Evolutionary conservation across 2,888 invertebrate species (phyloP).

Genomic region (Selenia dentaria): DNA sequence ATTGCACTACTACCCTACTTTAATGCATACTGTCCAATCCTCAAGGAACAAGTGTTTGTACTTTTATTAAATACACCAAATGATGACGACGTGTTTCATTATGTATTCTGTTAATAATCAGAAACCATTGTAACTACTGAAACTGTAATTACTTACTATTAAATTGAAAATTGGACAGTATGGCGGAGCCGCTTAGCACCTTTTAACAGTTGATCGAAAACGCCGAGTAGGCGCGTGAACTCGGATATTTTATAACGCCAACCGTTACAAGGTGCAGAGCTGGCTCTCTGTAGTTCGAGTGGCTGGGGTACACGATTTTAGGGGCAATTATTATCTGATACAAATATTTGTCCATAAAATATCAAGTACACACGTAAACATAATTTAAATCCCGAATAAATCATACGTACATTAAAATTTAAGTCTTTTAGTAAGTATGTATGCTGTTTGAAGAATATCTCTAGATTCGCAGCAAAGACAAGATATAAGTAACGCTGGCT

Average conservation of each 20-base stretch:
- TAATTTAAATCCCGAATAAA: constrained; percentile 34
- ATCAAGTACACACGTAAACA: constrained; percentile 25
- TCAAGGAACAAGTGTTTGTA: too few species aligned
- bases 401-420: constrained; percentile 34
- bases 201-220: constrained; percentile 36
- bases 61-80: too few species aligned
- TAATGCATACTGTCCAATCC: constrained; percentile 30
- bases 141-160: too few species aligned
- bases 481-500: too few species aligned
- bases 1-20: constrained; percentile 20
- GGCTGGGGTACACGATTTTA: constrained; percentile 37
- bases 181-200: constrained; percentile 37
- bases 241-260: constrained; percentile 18
- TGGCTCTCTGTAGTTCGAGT: constrained; percentile 36
- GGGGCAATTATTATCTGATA: constrained; percentile 28
- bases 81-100: neutral
- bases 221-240: neutral
- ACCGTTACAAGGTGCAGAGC: constrained; percentile 47
- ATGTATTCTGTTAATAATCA: neutral
- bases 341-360: constrained; percentile 34
- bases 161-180: constrained; percentile 32
- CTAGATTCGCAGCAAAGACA: constrained; percentile 8
- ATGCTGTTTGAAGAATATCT: constrained; percentile 26
- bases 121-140: too few species aligned
- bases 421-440: constrained; percentile 40